These are phyloP conservation scores for Rhineura floridana DNA, from an alignment of 2,113 vertebrate genomes.

Conservation along the genomic window DNA sequence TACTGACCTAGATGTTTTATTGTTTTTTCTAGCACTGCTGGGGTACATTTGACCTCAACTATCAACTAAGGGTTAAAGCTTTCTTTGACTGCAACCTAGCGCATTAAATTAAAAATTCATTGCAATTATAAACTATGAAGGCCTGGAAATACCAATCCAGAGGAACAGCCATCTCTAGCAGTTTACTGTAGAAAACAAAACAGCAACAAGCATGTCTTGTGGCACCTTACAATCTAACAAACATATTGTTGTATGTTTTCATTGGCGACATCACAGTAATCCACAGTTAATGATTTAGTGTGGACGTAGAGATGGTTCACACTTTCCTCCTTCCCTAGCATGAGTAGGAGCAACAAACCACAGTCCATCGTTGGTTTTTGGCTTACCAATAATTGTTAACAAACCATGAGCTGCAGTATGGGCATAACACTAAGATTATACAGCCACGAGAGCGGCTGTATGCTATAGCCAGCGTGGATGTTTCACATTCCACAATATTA, in stretches of 20 bases:
- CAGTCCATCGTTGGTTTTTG: background rate
- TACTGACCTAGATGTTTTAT: too few species aligned
- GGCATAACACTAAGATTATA: too few species aligned
- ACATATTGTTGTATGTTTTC: background rate
- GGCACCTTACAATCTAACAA: background rate
- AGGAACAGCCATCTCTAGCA: background rate
- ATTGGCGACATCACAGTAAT: background rate
- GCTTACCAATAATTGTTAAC: background rate
- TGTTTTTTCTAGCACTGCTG: too few species aligned
- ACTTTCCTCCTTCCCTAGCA: background rate
- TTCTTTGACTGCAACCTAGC: background rate
- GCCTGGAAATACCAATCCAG: background rate
- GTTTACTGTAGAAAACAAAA: background rate
- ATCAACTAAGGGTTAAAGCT: background rate
- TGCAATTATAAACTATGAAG: background rate
- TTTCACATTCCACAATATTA: too few species aligned
- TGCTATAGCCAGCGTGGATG: too few species aligned
- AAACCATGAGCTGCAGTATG: too few species aligned
- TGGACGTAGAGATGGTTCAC: background rate
- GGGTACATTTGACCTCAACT: background rate
- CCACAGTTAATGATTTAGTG: too few species aligned
- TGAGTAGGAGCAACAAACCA: too few species aligned
- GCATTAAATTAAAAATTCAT: background rate
- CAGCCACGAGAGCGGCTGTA: too few species aligned
- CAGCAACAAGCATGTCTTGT: background rate